These are phyloP conservation scores for Oreotrochilus melanogaster DNA, from an alignment of 2,113 vertebrate genomes.

Conservation along the genomic window DNA sequence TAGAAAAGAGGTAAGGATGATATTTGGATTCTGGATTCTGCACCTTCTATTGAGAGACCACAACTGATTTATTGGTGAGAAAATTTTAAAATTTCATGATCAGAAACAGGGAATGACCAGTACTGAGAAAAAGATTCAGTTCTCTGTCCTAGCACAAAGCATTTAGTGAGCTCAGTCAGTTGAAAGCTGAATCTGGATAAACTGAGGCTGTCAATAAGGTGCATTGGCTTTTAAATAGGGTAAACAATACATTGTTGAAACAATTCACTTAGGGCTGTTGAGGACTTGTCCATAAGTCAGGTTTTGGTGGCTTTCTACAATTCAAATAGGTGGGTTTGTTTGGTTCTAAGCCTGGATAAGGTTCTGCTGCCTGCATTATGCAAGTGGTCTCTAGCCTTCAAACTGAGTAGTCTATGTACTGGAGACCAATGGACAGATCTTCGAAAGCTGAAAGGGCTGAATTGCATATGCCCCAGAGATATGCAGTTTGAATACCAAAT, in stretches of 20 bases:
- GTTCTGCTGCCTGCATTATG: neutral
- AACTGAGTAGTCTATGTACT: neutral
- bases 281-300: neutral
- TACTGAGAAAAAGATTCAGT: neutral
- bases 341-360: neutral
- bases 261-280: neutral
- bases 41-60: neutral
- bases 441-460: neutral
- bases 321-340: neutral
- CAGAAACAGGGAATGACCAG: neutral
- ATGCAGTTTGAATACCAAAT: neutral
- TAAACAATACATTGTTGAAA: neutral
- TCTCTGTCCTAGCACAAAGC: neutral
- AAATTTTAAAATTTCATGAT: neutral
- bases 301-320: neutral
- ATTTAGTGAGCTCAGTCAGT: neutral
- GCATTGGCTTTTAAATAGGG: neutral
- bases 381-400: neutral
- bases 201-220: neutral
- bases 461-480: neutral
- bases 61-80: neutral
- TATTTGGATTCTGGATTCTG: neutral
- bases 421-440: neutral
- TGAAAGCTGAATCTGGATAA: neutral
- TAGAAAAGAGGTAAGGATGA: neutral